Evolutionary conservation across 1,140 invertebrate species (phyloP).

Genomic region (Stegodyphus mimosarum): DNA sequence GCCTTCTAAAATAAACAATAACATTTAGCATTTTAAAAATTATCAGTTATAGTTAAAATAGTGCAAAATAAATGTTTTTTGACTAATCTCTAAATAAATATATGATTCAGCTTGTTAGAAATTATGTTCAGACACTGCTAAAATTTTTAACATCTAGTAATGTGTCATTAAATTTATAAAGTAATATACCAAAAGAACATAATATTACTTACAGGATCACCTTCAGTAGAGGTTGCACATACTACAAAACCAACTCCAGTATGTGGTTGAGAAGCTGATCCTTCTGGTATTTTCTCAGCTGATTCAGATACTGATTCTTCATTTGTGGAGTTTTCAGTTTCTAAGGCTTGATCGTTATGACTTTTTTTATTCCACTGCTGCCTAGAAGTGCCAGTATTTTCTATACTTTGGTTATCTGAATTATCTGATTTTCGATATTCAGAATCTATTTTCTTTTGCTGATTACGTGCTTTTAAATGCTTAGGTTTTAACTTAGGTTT

Average conservation of each 20-base stretch:
- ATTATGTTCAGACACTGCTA: too few relatives aligned
- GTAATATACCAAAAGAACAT: neutral
- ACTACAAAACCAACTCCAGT: conserved; percentile 76
- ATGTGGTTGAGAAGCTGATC: neutral
- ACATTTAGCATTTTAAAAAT: too few relatives aligned
- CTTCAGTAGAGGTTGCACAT: conserved; percentile 75
- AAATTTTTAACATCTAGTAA: too few relatives aligned
- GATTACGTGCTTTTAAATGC: conserved; percentile 64
- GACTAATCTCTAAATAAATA: too few relatives aligned
- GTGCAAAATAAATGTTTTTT: too few relatives aligned
- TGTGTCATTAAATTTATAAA: too few relatives aligned
- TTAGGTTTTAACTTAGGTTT: conserved; percentile 86
- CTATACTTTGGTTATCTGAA: neutral
- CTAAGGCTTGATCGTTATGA: neutral
- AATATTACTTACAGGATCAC: conserved; percentile 75
- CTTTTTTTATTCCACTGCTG: neutral
- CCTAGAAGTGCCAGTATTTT: neutral
- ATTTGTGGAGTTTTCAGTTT: neutral
- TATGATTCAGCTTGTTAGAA: too few relatives aligned
- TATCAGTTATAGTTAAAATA: too few relatives aligned
- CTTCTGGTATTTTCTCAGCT: neutral
- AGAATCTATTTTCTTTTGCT: conserved; percentile 58
- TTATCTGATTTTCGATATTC: conserved; percentile 32
- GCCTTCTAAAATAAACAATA: too few relatives aligned
- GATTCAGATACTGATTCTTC: neutral